These are phyloP conservation scores for Nemoura dubitans DNA, from an alignment of 2,888 invertebrate genomes.

Conservation along the genomic window DNA sequence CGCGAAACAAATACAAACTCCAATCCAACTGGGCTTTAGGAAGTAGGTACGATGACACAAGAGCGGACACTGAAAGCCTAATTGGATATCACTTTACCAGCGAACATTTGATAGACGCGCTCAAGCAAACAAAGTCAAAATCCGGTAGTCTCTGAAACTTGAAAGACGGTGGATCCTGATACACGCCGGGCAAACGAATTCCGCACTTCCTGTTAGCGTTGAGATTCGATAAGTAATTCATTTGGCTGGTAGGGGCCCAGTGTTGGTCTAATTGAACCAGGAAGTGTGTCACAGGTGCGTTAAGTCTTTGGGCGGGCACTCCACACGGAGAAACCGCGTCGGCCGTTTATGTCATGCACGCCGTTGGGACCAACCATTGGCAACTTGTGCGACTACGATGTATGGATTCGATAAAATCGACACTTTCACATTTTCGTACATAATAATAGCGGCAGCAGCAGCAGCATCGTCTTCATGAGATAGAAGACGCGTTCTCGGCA, in stretches of 20 bases:
- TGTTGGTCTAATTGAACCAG: background rate
- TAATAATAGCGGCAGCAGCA: conserved; percentile 17
- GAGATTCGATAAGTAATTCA: background rate
- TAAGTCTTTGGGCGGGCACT: conserved; percentile 18
- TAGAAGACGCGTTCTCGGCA: conserved; percentile 16
- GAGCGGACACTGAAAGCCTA: too few relatives aligned
- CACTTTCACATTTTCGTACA: conserved; percentile 32
- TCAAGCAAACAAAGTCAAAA: too few relatives aligned
- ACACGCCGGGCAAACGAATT: background rate
- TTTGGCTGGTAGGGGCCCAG: background rate
- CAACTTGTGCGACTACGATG: background rate
- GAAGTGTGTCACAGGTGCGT: conserved; percentile 36
- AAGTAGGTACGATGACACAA: too few relatives aligned
- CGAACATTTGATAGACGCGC: too few relatives aligned
- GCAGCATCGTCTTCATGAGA: too few relatives aligned
- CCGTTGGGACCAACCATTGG: too few relatives aligned
- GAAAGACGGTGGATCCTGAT: too few relatives aligned
- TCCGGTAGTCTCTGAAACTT: too few relatives aligned
- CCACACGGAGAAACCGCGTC: background rate
- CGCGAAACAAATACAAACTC: too few relatives aligned
- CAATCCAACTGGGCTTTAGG: too few relatives aligned
- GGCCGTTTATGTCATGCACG: background rate
- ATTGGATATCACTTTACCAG: too few relatives aligned
- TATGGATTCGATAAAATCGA: background rate
- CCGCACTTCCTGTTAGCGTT: background rate